Conservation (phyloP, 2,113 vertebrate genomes). For the Sakesphorus luctuosus region DNA sequence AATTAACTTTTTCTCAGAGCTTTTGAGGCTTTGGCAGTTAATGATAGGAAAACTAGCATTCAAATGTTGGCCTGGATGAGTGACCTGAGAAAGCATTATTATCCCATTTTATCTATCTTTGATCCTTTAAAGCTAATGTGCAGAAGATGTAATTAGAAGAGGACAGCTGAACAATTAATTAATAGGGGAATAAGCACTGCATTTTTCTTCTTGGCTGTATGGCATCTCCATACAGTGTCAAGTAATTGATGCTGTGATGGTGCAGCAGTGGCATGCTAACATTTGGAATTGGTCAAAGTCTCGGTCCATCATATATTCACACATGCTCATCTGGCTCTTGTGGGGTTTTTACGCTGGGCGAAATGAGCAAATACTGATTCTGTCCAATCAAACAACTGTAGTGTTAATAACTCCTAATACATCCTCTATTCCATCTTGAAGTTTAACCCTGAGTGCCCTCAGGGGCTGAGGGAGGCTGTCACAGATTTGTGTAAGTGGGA, state of each 20-base stretch:
- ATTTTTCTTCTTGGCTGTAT: conserved; percentile 5
- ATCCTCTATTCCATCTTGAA: accelerated
- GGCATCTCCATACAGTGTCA: neutral
- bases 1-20: neutral
- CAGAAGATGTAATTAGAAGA: conserved; percentile 49
- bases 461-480: accelerated
- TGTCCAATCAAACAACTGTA: neutral
- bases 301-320: neutral
- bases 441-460: neutral
- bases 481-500: neutral
- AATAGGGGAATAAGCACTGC: neutral
- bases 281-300: neutral
- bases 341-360: neutral
- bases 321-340: neutral
- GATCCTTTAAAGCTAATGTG: conserved; percentile 33
- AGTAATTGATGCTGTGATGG: neutral
- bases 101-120: neutral
- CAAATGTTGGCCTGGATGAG: neutral
- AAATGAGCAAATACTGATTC: neutral
- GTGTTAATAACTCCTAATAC: neutral
- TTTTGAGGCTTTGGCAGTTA: conserved; percentile 23
- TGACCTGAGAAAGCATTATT: conserved; percentile 23
- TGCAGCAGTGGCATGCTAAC: neutral
- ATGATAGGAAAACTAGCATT: neutral
- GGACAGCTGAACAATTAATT: conserved; percentile 54